Percentiles rank a stretch among this genome's conserved stretches.
Evolutionary conservation across 2,888 invertebrate species (phyloP).

Genomic region (Clostera curtula): DNA sequence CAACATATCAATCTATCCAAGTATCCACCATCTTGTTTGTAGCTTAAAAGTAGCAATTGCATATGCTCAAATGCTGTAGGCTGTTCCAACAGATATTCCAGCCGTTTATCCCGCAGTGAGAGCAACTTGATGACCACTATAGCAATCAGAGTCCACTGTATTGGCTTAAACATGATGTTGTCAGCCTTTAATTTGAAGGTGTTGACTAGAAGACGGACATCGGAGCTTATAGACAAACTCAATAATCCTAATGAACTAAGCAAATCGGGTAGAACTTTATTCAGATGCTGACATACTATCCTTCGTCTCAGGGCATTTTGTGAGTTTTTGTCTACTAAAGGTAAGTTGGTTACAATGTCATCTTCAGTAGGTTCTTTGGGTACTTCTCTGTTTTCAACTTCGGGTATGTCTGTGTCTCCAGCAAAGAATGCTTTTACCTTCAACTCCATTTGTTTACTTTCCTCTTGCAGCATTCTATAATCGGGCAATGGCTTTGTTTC

Average conservation of each 20-base stretch:
- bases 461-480: constrained; percentile 76
- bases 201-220: constrained; percentile 71
- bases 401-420: constrained; percentile 65
- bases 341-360: constrained; percentile 64
- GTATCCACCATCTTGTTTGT: constrained; percentile 66
- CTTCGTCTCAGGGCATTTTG: constrained; percentile 79
- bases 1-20: constrained; percentile 63
- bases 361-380: constrained; percentile 26
- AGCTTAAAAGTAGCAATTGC: constrained; percentile 64
- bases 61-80: constrained; percentile 53
- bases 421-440: constrained; percentile 79
- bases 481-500: constrained; percentile 77
- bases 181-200: constrained; percentile 80
- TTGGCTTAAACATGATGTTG: constrained; percentile 82
- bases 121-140: constrained; percentile 80
- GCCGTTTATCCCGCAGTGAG: constrained; percentile 45
- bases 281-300: constrained; percentile 80
- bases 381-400: constrained; percentile 28
- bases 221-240: constrained; percentile 49
- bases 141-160: constrained; percentile 81
- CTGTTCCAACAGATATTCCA: constrained; percentile 42
- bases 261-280: constrained; percentile 77
- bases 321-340: constrained; percentile 79
- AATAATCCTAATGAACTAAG: constrained; percentile 63
- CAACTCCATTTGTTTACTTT: constrained; percentile 76